A percentile compares a stretch with the other conserved stretches of the same genome.
phyloP scores from a whole-genome alignment of 1,140 invertebrate genomes.

The Amyelois transitella region DNA sequence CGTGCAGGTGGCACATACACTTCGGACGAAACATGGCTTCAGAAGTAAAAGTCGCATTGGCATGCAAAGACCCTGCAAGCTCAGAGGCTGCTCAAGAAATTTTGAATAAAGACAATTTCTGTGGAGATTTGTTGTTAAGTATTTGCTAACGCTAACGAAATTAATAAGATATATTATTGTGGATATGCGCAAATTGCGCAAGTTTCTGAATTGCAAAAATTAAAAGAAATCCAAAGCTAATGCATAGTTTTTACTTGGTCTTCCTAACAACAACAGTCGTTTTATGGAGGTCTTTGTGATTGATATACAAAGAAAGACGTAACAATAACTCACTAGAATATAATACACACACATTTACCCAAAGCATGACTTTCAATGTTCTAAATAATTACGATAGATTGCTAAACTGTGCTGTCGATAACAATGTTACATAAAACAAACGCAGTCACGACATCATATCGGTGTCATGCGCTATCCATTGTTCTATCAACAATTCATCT shows the following conservation, averaged over 20 bases:
- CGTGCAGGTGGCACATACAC: conserved; percentile 7
- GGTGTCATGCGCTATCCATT: neutral
- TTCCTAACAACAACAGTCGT: too few relatives aligned
- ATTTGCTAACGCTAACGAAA: too few relatives aligned
- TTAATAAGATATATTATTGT: too few relatives aligned
- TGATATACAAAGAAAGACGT: too few relatives aligned
- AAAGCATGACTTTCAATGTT: neutral
- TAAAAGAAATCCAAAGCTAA: too few relatives aligned
- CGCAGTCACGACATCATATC: neutral
- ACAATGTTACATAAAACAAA: neutral
- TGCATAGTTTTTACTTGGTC: too few relatives aligned
- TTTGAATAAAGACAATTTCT: neutral
- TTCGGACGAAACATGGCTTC: conserved; percentile 5
- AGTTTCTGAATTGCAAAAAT: too few relatives aligned
- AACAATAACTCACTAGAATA: too few relatives aligned
- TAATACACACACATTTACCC: neutral
- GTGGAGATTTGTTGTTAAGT: too few relatives aligned
- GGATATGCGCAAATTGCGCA: too few relatives aligned
- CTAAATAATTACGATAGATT: neutral
- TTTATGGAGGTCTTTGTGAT: too few relatives aligned
- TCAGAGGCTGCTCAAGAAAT: too few relatives aligned
- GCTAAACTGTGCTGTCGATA: neutral
- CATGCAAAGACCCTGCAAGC: conserved; percentile 6
- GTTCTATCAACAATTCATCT: neutral
- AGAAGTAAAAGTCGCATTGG: conserved; percentile 13